Conservation (phyloP, 2,113 vertebrate genomes). For the Rissa tridactyla region DNA sequence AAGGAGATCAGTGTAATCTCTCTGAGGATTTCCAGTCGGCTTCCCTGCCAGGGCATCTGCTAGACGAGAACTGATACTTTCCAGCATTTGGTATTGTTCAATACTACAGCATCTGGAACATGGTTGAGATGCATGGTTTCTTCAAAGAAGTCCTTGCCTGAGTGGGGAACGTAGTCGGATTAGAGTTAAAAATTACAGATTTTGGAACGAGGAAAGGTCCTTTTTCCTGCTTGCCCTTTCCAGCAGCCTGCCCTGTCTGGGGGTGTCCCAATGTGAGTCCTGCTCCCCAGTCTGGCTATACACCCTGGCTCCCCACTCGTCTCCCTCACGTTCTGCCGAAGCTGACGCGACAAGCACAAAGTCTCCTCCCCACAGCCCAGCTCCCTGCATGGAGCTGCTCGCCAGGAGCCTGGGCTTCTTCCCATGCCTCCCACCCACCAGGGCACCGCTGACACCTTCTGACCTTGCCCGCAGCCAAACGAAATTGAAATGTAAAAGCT, state of each 20-base stretch:
- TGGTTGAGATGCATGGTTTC: not conserved
- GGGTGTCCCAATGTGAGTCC: rapidly evolving
- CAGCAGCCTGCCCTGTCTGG: not conserved
- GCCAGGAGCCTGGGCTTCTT: not conserved
- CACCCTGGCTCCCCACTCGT: not conserved
- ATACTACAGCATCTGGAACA: not conserved
- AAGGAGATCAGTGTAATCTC: slow-evolving; percentile 17
- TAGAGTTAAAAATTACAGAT: not conserved
- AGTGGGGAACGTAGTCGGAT: not conserved
- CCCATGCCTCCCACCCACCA: not conserved
- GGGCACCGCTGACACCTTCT: not conserved
- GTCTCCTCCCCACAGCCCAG: rapidly evolving
- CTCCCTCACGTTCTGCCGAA: not conserved
- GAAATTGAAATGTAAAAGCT: not conserved
- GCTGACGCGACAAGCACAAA: not conserved
- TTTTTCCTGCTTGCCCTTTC: not conserved
- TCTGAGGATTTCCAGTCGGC: not conserved
- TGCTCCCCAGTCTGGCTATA: not conserved
- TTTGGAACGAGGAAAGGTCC: not conserved
- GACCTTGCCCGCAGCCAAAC: not conserved
- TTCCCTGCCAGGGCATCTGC: not conserved
- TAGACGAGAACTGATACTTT: not conserved
- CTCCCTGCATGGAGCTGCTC: not conserved
- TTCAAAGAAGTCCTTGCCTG: not conserved
- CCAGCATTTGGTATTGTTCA: not conserved